Conservation (phyloP, 2,797 vertebrate genomes). For the Onychomys torridus region DNA sequence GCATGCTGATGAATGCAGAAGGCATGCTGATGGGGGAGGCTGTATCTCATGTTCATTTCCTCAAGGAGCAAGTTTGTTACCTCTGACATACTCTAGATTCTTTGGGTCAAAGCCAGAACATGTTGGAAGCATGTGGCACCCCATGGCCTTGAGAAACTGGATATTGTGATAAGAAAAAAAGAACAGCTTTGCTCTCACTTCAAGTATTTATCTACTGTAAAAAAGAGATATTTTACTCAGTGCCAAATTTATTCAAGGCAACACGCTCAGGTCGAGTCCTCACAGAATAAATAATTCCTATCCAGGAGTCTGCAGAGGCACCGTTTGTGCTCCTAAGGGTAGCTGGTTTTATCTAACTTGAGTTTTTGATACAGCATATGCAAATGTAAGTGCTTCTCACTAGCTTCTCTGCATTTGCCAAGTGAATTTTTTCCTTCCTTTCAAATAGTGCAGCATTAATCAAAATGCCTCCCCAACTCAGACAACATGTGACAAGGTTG, state of each 20-base stretch:
- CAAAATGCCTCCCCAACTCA: conserved; percentile 27
- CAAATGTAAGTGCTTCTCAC: not conserved
- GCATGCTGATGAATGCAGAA: not conserved
- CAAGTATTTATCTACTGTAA: not conserved
- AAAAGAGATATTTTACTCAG: not conserved
- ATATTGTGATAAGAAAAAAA: not conserved
- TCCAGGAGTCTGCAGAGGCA: not conserved
- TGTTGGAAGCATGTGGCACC: not conserved
- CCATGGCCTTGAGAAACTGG: not conserved
- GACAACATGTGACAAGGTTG: not conserved
- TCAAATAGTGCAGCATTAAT: conserved; percentile 10
- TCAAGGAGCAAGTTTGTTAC: not conserved
- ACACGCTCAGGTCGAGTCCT: not conserved
- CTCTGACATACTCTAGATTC: not conserved
- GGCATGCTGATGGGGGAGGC: not conserved
- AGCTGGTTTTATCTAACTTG: not conserved
- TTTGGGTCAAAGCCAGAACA: not conserved
- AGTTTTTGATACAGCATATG: not conserved
- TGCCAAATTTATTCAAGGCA: not conserved
- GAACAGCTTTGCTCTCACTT: not conserved
- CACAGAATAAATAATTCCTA: not conserved
- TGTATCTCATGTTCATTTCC: fast-evolving
- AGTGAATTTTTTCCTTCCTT: not conserved
- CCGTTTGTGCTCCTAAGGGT: not conserved
- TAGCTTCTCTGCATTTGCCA: not conserved